These are phyloP conservation scores for Calliopsis andreniformis DNA, from an alignment of 1,140 invertebrate genomes.

Conservation along the genomic window DNA sequence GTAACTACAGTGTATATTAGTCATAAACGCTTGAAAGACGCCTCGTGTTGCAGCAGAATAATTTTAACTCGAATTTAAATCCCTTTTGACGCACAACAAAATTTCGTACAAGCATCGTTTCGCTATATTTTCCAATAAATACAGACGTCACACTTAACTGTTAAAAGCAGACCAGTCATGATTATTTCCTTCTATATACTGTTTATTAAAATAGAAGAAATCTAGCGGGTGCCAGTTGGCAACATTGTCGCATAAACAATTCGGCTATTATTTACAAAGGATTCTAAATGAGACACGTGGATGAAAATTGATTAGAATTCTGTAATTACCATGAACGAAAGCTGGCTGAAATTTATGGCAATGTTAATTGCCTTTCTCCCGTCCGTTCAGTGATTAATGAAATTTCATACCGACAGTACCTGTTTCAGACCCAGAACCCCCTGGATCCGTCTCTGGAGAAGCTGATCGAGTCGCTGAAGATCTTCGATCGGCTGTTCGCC, in stretches of 20 bases:
- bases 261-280: not conserved
- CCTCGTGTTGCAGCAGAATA: too few relatives aligned
- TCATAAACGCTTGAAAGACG: too few relatives aligned
- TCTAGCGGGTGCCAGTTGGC: not conserved
- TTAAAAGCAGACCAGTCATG: not conserved
- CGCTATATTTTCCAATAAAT: too few relatives aligned
- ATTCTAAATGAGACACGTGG: not conserved
- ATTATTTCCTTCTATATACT: not conserved
- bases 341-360: too few relatives aligned
- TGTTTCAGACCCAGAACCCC: conserved; percentile 75
- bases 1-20: too few relatives aligned
- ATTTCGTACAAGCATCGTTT: too few relatives aligned
- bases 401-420: conserved; percentile 32
- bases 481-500: conserved; percentile 97
- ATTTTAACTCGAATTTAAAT: too few relatives aligned
- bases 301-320: too few relatives aligned
- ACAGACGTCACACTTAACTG: not conserved
- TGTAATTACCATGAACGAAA: too few relatives aligned
- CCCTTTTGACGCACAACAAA: too few relatives aligned
- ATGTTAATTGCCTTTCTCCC: not conserved
- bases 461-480: conserved; percentile 92
- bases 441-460: conserved; percentile 85
- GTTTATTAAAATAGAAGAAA: conserved; percentile 8
- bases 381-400: not conserved
- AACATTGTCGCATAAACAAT: too few relatives aligned